Evolutionary conservation across 1,140 invertebrate genomes (phyloP).

Genomic region (Zaprionus taronus): DNA sequence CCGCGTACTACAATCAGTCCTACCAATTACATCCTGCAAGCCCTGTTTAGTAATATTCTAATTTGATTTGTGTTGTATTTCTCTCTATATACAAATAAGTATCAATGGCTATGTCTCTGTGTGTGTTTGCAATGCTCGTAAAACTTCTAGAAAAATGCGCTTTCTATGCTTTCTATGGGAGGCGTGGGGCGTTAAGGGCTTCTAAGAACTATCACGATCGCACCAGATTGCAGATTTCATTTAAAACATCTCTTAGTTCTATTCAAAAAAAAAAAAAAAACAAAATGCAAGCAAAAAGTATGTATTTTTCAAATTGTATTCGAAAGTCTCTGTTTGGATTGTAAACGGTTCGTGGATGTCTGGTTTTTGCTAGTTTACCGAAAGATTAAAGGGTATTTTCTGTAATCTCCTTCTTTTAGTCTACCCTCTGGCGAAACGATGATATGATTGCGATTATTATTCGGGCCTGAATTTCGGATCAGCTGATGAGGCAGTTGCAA

Average conservation of each 20-base stretch:
- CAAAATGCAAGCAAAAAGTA: constrained; percentile 18
- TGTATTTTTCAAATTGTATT: constrained; percentile 51
- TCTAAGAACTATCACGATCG: constrained; percentile 46
- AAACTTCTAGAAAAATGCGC: constrained; percentile 74
- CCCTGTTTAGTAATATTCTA: constrained; percentile 21
- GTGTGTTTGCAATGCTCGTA: constrained; percentile 37
- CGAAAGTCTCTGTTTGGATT: constrained; percentile 73
- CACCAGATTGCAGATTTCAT: constrained; percentile 25
- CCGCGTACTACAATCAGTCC: constrained; percentile 33
- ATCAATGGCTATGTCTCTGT: constrained; percentile 15
- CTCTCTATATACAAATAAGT: constrained; percentile 28
- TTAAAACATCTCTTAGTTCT: constrained; percentile 26
- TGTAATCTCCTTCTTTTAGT: neutral
- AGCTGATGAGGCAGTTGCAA: constrained; percentile 56
- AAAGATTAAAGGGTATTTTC: neutral
- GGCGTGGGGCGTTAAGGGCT: neutral
- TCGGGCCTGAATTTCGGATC: neutral
- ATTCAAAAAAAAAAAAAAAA: constrained; percentile 26
- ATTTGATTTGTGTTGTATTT: constrained; percentile 32
- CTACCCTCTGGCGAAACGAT: neutral
- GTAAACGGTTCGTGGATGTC: constrained; percentile 41
- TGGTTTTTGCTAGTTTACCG: neutral
- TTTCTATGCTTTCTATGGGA: constrained; percentile 21
- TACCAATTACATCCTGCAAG: constrained; percentile 35
- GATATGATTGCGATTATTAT: constrained; percentile 4